Evolutionary conservation across 1,140 invertebrate species (phyloP), one percentile per base, ranked within the genome.

Genomic region (Bombus breviceps): DNA sequence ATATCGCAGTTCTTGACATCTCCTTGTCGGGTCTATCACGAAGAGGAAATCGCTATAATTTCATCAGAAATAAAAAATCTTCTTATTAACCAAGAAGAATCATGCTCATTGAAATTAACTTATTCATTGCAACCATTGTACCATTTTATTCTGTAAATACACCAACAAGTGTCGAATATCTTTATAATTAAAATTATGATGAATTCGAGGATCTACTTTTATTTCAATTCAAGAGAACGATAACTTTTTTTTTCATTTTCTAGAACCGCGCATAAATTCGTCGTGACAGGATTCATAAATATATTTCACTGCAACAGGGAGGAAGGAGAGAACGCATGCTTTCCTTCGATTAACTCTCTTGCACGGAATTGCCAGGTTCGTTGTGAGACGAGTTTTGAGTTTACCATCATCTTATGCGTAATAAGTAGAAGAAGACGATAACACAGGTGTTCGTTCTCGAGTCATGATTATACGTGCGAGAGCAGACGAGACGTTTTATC

Each of bases 331-430:
- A 68, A 47, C 32, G n/a, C 41, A n/a, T 68, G n/a, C n/a, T 79
- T 79, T 62, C 3, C 25, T 28, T 34, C 53, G 74, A 76, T 62
- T 76, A 76, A 62, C 12, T 62, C 57, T 41, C 34, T 13, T 9
- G 15, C 34, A n/a, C 15, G 12, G 15, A 76, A 76, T 76, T 62
- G 34, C 53, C 13, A 47, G 53, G 57, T 62, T 76, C 25, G 18
- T 32, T 37, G 34, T 62, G 74, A 39, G 25, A 57, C 74, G 10
- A 53, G 53, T 22, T 34, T 34, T 3, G 37, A 62, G 74, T 76
- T 76, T 39, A 41, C 18, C 62, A 62, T 76, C 53, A 34, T 37
- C 57, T 39, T 76, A 37, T 76, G 74, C 74, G 34, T 62, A 39
- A 34, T 62, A 62, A 62, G 57, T 41, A 76, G 37, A 34, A 25